Percentiles rank a stretch among this genome's conserved stretches.
Conservation (phyloP, 2,113 vertebrate species). For the Prinia subflava region DNA sequence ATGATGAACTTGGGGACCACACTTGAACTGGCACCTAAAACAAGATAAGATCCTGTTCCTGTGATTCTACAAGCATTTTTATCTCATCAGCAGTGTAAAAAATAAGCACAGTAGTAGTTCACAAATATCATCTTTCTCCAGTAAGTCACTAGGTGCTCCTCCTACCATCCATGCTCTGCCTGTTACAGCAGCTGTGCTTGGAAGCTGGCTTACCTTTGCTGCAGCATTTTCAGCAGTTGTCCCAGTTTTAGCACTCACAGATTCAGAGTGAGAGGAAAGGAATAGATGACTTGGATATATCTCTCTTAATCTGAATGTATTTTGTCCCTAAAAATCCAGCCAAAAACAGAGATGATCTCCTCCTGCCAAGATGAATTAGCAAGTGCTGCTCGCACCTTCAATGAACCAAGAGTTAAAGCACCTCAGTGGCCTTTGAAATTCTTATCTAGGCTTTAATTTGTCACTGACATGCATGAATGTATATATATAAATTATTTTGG, state of each 20-base stretch:
- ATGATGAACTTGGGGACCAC: neutral
- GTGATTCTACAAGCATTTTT: neutral
- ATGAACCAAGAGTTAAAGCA: neutral
- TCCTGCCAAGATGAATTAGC: neutral
- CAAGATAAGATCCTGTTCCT: neutral
- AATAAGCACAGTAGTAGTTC: neutral
- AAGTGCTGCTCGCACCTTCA: neutral
- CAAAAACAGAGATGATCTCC: neutral
- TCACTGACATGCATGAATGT: neutral
- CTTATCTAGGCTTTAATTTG: neutral
- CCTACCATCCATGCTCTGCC: neutral
- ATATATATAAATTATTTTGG: neutral
- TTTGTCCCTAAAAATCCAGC: neutral
- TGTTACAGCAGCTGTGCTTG: neutral
- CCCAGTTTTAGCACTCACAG: neutral
- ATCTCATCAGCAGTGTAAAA: neutral
- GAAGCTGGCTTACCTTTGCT: neutral
- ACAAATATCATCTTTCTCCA: neutral
- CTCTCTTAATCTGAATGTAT: neutral
- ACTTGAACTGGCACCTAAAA: neutral
- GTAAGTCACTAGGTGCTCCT: neutral
- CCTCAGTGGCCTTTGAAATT: neutral
- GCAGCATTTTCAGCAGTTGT: neutral
- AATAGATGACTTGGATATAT: neutral
- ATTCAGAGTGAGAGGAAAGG: neutral